Base-by-base conservation (phyloP, 2,888 invertebrate genomes). In the Protophormia terraenovae region DNA sequence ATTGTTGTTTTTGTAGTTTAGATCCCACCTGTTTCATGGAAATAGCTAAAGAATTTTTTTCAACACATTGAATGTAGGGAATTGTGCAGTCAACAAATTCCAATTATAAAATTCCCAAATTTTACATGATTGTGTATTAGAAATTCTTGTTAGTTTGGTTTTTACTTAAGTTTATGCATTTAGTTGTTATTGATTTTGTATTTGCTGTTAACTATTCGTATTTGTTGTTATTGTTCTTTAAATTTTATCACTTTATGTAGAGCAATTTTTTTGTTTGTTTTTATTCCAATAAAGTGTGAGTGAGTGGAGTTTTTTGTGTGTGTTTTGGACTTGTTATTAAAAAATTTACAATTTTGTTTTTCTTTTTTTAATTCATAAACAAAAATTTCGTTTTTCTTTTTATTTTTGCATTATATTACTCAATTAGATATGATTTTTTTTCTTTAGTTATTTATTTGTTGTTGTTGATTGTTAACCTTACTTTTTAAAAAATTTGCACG, bases 241-340 rank as follows among this genome's bases (percentile, higher is more conserved):
- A 47, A 41, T 58, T 55, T 41, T 55, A 55, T 80, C 32, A 47
- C 45, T 80, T 72, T 47, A 66, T 66, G 32, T 55, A 64, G 72
- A 72, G 38, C 41, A 67, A 16, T 69, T 77, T 69, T 76, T 66
- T 73, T 50, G 50, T 73, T 62, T 10, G 45, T 47, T 16, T 45
- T 72, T 58, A 27, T 27, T 53, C 60, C 47, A n/a, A n/a, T 64
- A 12, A 64, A 72, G 53, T 75, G 38, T 66, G 55, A 22, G 32
- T 38, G 53, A 58, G 32, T 67, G 19, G 19, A 64, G 19, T 75
- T 75, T n/a, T 29, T 27, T 47, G 45, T 35, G 47, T 64, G 12
- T 32, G 38, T 35, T 66, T 72, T 41, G 55, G 71, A 75, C 84
- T 66, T 80, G 80, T 66, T 80, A 50, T 64, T 58, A 2, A 35